Conservation (phyloP, 2,113 vertebrate species). For the Megaceryle torquata region DNA sequence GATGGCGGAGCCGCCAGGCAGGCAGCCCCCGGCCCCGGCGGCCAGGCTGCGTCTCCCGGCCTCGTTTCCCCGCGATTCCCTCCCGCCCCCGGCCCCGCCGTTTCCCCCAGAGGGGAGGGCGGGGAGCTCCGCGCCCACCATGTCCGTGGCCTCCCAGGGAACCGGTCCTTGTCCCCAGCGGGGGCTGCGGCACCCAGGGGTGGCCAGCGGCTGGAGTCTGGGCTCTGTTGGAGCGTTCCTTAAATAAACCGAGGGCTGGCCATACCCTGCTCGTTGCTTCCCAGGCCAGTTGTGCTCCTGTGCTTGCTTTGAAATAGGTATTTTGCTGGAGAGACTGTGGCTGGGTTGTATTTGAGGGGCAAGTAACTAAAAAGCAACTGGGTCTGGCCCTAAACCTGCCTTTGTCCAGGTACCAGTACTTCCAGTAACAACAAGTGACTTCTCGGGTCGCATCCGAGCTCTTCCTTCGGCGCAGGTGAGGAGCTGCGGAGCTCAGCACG, state of each 20-base stretch:
- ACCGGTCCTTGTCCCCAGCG: accelerated
- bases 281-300: accelerated
- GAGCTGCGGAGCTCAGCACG: background rate
- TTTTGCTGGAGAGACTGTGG: background rate
- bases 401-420: accelerated
- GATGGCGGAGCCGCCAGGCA: background rate
- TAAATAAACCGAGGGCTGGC: accelerated
- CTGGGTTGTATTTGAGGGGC: background rate
- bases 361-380: accelerated
- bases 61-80: too few relatives aligned
- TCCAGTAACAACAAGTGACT: background rate
- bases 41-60: too few relatives aligned
- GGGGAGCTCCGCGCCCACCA: accelerated
- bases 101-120: background rate
- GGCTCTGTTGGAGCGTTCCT: background rate
- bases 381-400: accelerated
- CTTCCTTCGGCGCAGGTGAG: accelerated
- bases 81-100: background rate
- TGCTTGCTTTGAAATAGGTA: accelerated
- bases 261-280: accelerated
- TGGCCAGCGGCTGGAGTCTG: accelerated
- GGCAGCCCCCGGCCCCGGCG: background rate
- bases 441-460: accelerated
- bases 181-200: accelerated
- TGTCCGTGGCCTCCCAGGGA: accelerated